Percentiles rank a stretch among this genome's conserved stretches.
Conservation (phyloP, 2,888 invertebrate genomes). For the Euplexia lucipara region DNA sequence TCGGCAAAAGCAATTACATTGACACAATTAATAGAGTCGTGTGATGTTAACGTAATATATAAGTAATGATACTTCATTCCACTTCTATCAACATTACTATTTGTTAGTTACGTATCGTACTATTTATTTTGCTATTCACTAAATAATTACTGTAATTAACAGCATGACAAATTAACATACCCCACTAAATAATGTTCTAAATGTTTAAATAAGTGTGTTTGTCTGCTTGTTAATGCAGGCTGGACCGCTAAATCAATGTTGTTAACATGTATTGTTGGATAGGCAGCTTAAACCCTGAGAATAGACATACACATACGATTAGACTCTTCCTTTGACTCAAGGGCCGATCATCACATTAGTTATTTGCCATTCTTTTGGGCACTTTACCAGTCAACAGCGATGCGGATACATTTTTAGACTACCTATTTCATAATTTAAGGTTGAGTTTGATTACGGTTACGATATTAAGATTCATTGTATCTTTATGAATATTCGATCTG, state of each 20-base stretch:
- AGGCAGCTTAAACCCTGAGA: not conserved
- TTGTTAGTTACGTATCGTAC: slow-evolving; percentile 16
- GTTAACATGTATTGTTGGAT: too few species aligned
- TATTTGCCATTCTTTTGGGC: too few species aligned
- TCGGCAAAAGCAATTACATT: slow-evolving; percentile 42
- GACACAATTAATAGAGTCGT: slow-evolving; percentile 36
- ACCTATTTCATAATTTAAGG: too few species aligned
- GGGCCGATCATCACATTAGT: too few species aligned
- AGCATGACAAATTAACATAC: not conserved
- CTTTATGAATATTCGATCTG: too few species aligned
- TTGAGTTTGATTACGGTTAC: too few species aligned
- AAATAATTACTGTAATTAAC: slow-evolving; percentile 33
- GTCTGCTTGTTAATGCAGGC: not conserved
- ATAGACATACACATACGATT: not conserved
- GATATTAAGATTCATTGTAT: too few species aligned
- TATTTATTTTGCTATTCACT: slow-evolving; percentile 11
- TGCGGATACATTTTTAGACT: too few species aligned
- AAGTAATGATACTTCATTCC: slow-evolving; percentile 43
- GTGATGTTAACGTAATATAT: slow-evolving; percentile 39
- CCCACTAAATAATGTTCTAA: too few species aligned
- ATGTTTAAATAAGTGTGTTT: too few species aligned
- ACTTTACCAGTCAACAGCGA: too few species aligned
- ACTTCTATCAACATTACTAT: slow-evolving; percentile 37
- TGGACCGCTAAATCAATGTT: not conserved
- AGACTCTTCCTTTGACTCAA: too few species aligned